These are phyloP conservation scores for Metaphire vulgaris DNA, from an alignment of 1,140 invertebrate species.

Conservation along the genomic window DNA sequence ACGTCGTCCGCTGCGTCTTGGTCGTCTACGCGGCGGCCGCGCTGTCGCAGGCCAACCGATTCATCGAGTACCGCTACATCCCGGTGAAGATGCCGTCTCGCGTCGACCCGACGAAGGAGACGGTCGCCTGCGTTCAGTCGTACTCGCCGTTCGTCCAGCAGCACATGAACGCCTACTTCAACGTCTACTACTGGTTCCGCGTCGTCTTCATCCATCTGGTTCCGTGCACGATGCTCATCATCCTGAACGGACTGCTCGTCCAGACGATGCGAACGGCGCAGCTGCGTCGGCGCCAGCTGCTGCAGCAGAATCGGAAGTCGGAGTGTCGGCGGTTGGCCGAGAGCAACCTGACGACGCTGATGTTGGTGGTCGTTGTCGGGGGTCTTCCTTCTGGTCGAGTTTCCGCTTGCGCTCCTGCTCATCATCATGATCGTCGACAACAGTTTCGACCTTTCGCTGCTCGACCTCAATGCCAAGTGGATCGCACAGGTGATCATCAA, in stretches of 20 bases:
- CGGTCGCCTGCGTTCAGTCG: background rate
- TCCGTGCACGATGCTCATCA: conserved; percentile 78
- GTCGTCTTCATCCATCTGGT: conserved; percentile 83
- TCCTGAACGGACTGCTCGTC: conserved; percentile 80
- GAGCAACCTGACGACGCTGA: conserved; percentile 79
- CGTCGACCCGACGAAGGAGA: conserved; percentile 50
- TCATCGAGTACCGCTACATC: conserved; percentile 61
- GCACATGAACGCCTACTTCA: conserved; percentile 63
- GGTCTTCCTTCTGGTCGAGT: conserved; percentile 30
- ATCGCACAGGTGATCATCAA: conserved; percentile 22
- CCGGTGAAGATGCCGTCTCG: conserved; percentile 60
- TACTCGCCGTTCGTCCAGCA: conserved; percentile 4
- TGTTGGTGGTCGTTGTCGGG: conserved; percentile 64
- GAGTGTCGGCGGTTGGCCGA: conserved; percentile 49
- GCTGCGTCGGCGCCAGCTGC: conserved; percentile 66
- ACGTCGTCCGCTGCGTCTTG: conserved; percentile 68
- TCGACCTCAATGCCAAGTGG: background rate
- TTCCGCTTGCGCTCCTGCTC: conserved; percentile 29
- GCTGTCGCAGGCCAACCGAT: conserved; percentile 69
- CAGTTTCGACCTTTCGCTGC: conserved; percentile 16
- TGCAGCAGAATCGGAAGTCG: conserved; percentile 64
- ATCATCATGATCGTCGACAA: conserved; percentile 27
- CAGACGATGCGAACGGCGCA: conserved; percentile 74
- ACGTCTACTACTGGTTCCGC: conserved; percentile 72
- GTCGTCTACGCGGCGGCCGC: conserved; percentile 68